phyloP scores from a whole-genome alignment of 2,113 vertebrate genomes.

The Polypterus bichir region DNA sequence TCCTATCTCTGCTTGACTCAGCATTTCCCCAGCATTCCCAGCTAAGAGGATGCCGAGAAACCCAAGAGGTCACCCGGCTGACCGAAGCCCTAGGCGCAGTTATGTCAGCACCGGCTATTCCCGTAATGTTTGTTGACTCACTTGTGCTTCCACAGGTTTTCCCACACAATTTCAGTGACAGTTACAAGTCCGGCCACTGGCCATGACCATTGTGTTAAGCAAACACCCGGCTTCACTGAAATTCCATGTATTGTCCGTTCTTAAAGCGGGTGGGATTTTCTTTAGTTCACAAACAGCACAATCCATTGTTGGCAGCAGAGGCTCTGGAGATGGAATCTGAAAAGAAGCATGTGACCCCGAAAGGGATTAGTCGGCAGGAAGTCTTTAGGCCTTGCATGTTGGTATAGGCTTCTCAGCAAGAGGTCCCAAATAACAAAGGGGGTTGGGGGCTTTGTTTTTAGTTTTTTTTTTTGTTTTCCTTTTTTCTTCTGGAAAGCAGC shows the following conservation, averaged over 20 bases:
- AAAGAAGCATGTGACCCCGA: slow-evolving; percentile 59
- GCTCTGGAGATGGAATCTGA: slow-evolving; percentile 53
- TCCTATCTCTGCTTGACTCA: too few relatives aligned
- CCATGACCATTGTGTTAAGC: slow-evolving; percentile 49
- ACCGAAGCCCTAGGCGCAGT: too few relatives aligned
- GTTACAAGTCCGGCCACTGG: slow-evolving; percentile 43
- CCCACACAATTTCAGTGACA: slow-evolving; percentile 52
- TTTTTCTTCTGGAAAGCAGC: too few relatives aligned
- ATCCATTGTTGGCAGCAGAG: slow-evolving; percentile 50
- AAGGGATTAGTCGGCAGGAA: slow-evolving; percentile 61
- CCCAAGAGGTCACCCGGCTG: too few relatives aligned
- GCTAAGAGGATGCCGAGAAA: too few relatives aligned
- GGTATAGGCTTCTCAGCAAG: slow-evolving; percentile 36
- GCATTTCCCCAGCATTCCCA: too few relatives aligned
- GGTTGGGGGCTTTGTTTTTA: too few relatives aligned
- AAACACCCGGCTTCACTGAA: slow-evolving; percentile 42
- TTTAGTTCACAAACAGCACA: slow-evolving; percentile 43
- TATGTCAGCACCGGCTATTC: too few relatives aligned
- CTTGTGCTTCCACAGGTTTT: slow-evolving; percentile 42
- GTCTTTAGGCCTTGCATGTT: slow-evolving; percentile 50
- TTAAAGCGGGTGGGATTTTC: slow-evolving; percentile 54
- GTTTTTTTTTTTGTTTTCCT: too few relatives aligned
- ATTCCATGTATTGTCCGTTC: slow-evolving; percentile 56
- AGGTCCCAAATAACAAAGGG: slow-evolving; percentile 43
- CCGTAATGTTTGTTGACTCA: slow-evolving; percentile 40